Evolutionary conservation across 2,888 invertebrate species (phyloP).

Genomic region (Eugnorisma glareosa): DNA sequence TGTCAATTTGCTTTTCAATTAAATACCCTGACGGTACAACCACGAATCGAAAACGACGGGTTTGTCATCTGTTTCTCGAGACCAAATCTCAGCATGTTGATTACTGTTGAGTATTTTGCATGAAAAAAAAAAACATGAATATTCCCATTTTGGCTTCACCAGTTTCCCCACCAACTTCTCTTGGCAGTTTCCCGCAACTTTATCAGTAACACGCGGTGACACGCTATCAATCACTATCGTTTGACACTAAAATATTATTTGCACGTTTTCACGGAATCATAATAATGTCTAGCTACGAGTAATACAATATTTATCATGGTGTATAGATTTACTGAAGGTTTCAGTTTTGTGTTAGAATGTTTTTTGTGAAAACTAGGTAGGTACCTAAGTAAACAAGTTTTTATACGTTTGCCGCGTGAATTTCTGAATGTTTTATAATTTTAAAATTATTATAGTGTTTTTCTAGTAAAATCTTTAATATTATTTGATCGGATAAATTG

Average conservation of each 20-base stretch:
- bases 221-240: slow-evolving; percentile 53
- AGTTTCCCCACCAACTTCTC: neutral
- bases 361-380: neutral
- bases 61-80: neutral
- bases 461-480: neutral
- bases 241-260: slow-evolving; percentile 64
- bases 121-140: neutral
- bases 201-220: slow-evolving; percentile 22
- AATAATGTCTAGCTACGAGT: slow-evolving; percentile 21
- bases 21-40: neutral
- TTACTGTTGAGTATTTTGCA: neutral
- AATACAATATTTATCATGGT: slow-evolving; percentile 28
- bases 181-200: slow-evolving; percentile 58
- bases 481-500: neutral
- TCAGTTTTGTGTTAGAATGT: neutral
- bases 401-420: no score
- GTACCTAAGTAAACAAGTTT: neutral
- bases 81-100: neutral
- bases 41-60: neutral
- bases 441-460: neutral
- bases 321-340: slow-evolving; percentile 1
- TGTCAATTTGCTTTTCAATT: neutral
- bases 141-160: neutral
- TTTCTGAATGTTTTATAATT: no score
- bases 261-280: slow-evolving; percentile 48